phyloP scores from a whole-genome alignment of 64 coral and sea anemone genomes.

The Dendrophyllia cribrosa region DNA sequence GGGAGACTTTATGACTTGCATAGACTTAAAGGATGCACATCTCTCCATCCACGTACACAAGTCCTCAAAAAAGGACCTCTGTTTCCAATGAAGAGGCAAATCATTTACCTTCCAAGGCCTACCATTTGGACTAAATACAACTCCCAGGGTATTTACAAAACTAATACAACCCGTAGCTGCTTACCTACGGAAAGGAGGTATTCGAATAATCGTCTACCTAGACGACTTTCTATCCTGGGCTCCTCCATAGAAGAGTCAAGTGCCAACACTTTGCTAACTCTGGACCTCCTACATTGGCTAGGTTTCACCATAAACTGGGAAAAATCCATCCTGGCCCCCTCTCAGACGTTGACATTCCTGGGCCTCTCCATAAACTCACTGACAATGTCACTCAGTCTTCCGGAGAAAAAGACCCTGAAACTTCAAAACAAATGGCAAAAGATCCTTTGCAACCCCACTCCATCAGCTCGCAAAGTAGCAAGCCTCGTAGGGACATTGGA shows the following conservation, averaged over 20 bases:
- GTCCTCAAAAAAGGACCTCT: constrained; percentile 12
- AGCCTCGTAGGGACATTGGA: constrained; percentile 31
- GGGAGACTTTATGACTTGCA: constrained; percentile 30
- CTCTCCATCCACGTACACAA: constrained; percentile 35
- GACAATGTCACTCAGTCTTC: constrained; percentile 33
- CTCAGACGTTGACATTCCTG: constrained; percentile 21
- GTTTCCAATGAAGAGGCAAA: constrained; percentile 33
- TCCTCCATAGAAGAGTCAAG: neutral
- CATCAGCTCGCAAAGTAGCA: constrained; percentile 16
- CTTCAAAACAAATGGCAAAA: constrained; percentile 30
- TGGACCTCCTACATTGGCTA: neutral
- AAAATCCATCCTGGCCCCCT: constrained; percentile 29
- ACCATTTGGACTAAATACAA: constrained; percentile 60
- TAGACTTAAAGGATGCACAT: constrained; percentile 63
- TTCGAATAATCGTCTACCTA: constrained; percentile 51
- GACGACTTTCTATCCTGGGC: constrained; percentile 38
- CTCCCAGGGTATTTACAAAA: constrained; percentile 59
- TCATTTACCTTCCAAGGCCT: constrained; percentile 26
- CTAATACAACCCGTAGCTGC: constrained; percentile 47
- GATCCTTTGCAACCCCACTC: neutral
- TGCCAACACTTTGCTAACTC: neutral
- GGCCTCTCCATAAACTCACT: constrained; percentile 40
- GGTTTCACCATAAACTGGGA: constrained; percentile 45
- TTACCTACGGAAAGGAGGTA: neutral
- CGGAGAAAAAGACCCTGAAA: constrained; percentile 22